Conservation (phyloP, 2,113 vertebrate species). For the Silurus asotus region DNA sequence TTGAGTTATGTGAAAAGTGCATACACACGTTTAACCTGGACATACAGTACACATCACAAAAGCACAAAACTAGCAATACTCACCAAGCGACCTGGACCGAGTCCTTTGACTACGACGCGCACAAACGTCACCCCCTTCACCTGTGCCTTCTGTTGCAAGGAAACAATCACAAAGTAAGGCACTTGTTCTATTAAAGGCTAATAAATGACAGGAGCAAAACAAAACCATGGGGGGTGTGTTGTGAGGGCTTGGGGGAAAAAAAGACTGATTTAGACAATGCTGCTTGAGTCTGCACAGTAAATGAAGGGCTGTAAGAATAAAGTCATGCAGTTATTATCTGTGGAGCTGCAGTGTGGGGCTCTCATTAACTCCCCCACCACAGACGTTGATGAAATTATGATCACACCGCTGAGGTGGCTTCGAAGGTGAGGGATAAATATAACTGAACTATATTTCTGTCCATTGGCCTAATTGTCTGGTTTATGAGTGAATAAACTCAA, state of each 20-base stretch:
- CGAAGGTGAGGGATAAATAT: constrained; percentile 38
- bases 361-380: constrained; percentile 45
- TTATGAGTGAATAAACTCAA: constrained; percentile 17
- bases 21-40: background rate
- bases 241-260: constrained; percentile 36
- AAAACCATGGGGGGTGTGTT: constrained; percentile 36
- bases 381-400: constrained; percentile 49
- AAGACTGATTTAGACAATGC: constrained; percentile 49
- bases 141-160: constrained; percentile 80
- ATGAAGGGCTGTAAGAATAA: constrained; percentile 51
- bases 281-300: constrained; percentile 47
- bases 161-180: constrained; percentile 41
- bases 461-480: background rate
- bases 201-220: constrained; percentile 50
- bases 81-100: constrained; percentile 91
- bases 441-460: constrained; percentile 30
- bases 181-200: constrained; percentile 49
- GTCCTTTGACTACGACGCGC: constrained; percentile 87
- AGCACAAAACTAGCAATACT: constrained; percentile 44
- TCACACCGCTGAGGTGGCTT: constrained; percentile 20
- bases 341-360: constrained; percentile 27
- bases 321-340: constrained; percentile 55
- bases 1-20: background rate
- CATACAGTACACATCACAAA: background rate
- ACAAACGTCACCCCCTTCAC: constrained; percentile 82